These are phyloP conservation scores for Sialia sialis DNA, from an alignment of 2,113 vertebrate species.

Conservation along the genomic window DNA sequence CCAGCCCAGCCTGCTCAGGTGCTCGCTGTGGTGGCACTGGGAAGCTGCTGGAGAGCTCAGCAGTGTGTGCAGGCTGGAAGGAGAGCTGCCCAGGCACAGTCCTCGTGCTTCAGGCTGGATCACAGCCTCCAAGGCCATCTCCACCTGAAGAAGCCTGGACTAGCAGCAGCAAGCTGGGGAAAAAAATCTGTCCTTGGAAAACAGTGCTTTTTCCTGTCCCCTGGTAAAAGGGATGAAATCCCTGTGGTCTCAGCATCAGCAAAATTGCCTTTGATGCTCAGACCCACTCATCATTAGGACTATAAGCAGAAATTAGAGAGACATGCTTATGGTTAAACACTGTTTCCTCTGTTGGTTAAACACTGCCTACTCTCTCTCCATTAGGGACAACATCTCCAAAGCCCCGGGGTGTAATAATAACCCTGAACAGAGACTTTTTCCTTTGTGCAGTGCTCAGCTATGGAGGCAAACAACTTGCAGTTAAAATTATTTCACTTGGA, in stretches of 20 bases:
- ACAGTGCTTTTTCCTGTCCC: not conserved
- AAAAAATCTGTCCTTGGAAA: not conserved
- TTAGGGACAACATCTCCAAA: not conserved
- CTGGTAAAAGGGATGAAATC: not conserved
- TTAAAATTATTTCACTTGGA: not conserved
- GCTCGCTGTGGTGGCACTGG: not conserved
- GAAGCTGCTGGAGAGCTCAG: not conserved
- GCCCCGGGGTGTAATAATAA: not conserved
- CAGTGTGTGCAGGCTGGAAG: not conserved
- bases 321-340: constrained; percentile 27
- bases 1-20: not conserved
- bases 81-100: not conserved
- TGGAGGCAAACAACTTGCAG: not conserved
- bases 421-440: not conserved
- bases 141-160: not conserved
- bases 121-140: not conserved
- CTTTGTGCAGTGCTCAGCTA: not conserved
- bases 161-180: not conserved
- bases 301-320: constrained; percentile 17
- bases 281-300: not conserved
- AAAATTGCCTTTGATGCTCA: constrained; percentile 18
- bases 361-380: not conserved
- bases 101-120: not conserved
- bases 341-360: constrained; percentile 40
- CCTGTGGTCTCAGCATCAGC: not conserved